Evolutionary conservation across 2,888 invertebrate species (phyloP), one percentile per base, ranked within the genome.

Genomic region (Leucophenga montana): DNA sequence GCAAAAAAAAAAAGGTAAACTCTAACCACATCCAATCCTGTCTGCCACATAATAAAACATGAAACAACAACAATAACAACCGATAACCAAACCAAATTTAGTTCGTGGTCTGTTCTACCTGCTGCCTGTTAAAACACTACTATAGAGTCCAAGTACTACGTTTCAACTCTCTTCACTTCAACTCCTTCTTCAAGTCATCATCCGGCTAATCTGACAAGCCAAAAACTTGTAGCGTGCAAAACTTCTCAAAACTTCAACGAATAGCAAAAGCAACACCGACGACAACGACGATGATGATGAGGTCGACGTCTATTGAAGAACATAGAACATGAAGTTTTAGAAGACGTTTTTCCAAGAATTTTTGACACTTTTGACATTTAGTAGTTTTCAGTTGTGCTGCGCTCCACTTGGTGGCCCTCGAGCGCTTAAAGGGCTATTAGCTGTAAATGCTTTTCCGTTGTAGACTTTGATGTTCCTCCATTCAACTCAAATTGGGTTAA

Each of bases 351-450:
- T 78, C 83, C 71, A 73, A 65, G 83, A 83, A 82, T 78, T 82
- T 82, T 83, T 80, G 81, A 82, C 81, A 82, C 82, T 82, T 80
- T 78, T 80, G 81, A 82, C 81, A 83, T 83, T 82, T 83, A 82
- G 83, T 83, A 82, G 81, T 82, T 83, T 82, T 13, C 16, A 6
- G 13, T 50, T 50, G 50, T 16, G 39, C 50, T 18, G 62, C 20
- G 20, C 20, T 64, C 4, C 22, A 33, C 22, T 48, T 61, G 61
- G 14, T 61, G 61, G 6, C 14, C 33, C 22, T 18, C 31, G 22
- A 31, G n/a, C 54, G 14, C 13, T 14, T 57, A 57, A 64, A 20
- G 62, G 48, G 22, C 62, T 39, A 64, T 64, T 64, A 64, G 62
- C 27, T 48, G 46, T 48, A 27, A 64, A 64, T 46, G 62, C 22